These are phyloP conservation scores for Spheniscus mendiculus DNA, from an alignment of 2,113 vertebrate genomes.

Conservation along the genomic window DNA sequence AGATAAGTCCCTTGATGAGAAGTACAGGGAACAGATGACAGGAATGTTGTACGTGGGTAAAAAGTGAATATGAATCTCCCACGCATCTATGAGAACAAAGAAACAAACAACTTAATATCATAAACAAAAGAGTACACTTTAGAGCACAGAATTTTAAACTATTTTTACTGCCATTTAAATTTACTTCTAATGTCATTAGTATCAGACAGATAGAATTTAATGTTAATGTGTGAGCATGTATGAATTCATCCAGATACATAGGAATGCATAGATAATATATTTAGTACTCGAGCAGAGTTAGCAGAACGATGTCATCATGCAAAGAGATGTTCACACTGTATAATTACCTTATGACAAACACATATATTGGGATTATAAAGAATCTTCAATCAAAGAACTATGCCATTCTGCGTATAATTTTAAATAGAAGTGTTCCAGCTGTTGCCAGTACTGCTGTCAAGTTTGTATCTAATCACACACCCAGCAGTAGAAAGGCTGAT, in stretches of 20 bases:
- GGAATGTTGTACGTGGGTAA: background rate
- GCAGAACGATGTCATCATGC: background rate
- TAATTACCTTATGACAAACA: slow-evolving; percentile 53
- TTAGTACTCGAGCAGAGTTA: background rate
- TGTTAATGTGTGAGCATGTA: background rate
- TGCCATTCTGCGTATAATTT: slow-evolving; percentile 33
- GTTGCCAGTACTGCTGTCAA: slow-evolving; percentile 16
- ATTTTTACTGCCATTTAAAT: background rate
- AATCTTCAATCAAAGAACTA: slow-evolving; percentile 19
- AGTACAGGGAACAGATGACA: background rate
- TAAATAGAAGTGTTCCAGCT: slow-evolving; percentile 40
- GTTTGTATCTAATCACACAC: background rate
- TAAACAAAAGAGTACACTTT: background rate
- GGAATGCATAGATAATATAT: background rate
- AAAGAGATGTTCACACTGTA: background rate
- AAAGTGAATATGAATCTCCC: slow-evolving; percentile 4
- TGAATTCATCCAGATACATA: background rate
- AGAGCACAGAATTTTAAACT: background rate
- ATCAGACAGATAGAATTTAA: background rate
- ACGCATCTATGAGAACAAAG: background rate
- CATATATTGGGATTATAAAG: slow-evolving; percentile 32
- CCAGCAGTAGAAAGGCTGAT: background rate
- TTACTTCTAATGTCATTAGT: background rate
- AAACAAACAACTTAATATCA: background rate
- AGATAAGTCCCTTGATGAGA: background rate